Base-by-base conservation (phyloP, 2,113 vertebrate species). In the Diphyllodes magnificus region DNA sequence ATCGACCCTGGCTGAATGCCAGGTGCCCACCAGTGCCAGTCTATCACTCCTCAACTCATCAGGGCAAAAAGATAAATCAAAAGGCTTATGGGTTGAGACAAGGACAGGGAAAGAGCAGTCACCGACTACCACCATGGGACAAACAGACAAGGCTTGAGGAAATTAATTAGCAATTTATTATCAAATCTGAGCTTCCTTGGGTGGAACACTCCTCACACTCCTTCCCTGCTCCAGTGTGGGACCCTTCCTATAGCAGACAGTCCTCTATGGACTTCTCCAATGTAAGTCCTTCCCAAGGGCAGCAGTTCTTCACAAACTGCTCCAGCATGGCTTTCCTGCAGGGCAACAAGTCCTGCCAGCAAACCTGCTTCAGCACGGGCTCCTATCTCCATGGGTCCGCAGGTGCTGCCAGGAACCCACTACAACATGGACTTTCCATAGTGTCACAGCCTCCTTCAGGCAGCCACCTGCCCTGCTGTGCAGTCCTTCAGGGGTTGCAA, bases 331-430 rank as follows among this genome's bases (percentile, higher is more conserved):
- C 15, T 53, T n/a, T n/a, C 15, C 39, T 24, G 12, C 4, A 4
- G 20, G 15, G 7, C 20, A 44, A 33, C 13, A 30, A 50, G 19
- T 15, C 47, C 66, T 70, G 47, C n/a, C 27, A 39, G 13, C 9
- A 54, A 45, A 37, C 27, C 22, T 39, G 11, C 42, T 81, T 14
- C 64, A 82, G 23, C 18, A 39, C 39, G n/a, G 39, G 10, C 17
- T 81, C 14, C 22, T 39, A 4, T 13, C n/a, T 57, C n/a, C 11
- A 11, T 13, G 42, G 21, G 10, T 20, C 16, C 0, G 0, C 51
- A 33, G n/a, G 13, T 56, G 27, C 12, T 56, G 22, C 17, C 28
- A 16, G 63, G 21, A 66, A 31, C 27, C 5, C 20, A 5, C 13
- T 20, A 16, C 42, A 57, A 17, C 16, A 33, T 33, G 42, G 22